Evolutionary conservation across 1,140 invertebrate genomes (phyloP).

Genomic region (Lasioglossum baleicum): DNA sequence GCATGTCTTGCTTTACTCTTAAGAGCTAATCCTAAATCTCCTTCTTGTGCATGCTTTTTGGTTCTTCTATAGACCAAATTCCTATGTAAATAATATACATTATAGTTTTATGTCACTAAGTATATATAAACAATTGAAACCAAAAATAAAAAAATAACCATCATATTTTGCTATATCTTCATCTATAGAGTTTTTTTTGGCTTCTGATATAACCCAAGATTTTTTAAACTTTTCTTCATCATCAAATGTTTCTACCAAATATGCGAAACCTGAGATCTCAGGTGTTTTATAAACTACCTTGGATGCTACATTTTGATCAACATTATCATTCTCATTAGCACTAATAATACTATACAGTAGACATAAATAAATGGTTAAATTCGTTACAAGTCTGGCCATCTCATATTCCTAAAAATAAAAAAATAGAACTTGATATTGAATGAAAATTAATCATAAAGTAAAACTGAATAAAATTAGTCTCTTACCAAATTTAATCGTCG

Average conservation of each 20-base stretch:
- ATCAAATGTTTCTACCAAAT: constrained; percentile 95
- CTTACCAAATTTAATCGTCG: background rate
- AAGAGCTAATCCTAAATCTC: constrained; percentile 93
- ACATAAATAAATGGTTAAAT: constrained; percentile 41
- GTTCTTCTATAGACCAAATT: constrained; percentile 88
- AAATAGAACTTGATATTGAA: too few species aligned
- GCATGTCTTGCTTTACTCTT: constrained; percentile 98
- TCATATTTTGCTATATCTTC: constrained; percentile 97
- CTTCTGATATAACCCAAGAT: constrained; percentile 93
- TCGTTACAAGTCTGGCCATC: constrained; percentile 54
- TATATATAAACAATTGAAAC: background rate
- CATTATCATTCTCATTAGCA: constrained; percentile 33
- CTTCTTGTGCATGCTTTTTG: constrained; percentile 88
- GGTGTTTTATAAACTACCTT: constrained; percentile 82
- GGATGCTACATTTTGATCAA: constrained; percentile 15
- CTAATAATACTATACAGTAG: constrained; percentile 37
- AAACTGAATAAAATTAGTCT: too few species aligned
- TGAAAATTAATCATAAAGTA: too few species aligned
- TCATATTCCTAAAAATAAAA: constrained; percentile 59
- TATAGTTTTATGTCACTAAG: background rate
- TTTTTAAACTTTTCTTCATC: constrained; percentile 87
- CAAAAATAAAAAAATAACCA: constrained; percentile 80
- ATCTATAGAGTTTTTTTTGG: constrained; percentile 95
- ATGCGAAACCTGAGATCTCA: constrained; percentile 80
- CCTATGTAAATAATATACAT: constrained; percentile 75